Percentiles rank a stretch among this genome's conserved stretches.
These are phyloP conservation scores for Antheraea yamamai DNA, from an alignment of 2,888 invertebrate genomes.

Conservation along the genomic window DNA sequence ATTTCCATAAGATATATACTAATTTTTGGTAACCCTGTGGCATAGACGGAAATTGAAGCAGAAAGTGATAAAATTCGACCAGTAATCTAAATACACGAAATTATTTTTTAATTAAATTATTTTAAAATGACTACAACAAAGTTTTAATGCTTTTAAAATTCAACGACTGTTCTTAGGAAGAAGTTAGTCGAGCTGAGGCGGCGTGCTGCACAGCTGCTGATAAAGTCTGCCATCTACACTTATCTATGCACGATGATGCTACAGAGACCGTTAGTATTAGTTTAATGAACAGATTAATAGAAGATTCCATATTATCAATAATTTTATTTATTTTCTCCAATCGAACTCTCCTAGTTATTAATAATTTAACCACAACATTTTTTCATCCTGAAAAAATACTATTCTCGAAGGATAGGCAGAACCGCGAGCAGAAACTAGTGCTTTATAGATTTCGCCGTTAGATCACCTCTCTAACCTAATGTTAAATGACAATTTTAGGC, in stretches of 20 bases:
- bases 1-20: no score
- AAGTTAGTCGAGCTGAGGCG: constrained; percentile 60
- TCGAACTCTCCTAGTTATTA: not conserved
- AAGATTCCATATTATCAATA: not conserved
- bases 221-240: constrained; percentile 49
- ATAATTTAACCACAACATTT: not conserved
- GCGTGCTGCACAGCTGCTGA: constrained; percentile 58
- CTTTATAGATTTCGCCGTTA: no score
- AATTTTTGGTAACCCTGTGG: not conserved
- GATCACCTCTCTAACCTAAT: no score
- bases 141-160: not conserved
- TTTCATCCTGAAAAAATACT: no score
- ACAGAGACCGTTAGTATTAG: constrained; percentile 58
- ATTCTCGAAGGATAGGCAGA: no score
- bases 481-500: no score
- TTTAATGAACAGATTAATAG: not conserved
- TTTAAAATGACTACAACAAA: not conserved
- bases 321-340: not conserved
- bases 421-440: no score
- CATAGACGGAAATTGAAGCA: not conserved
- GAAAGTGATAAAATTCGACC: not conserved
- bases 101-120: not conserved
- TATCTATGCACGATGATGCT: constrained; percentile 46
- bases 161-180: constrained; percentile 41
- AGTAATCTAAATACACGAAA: not conserved